These are phyloP conservation scores for Lanistes nyassanus DNA, from an alignment of 1,140 invertebrate species.

Conservation along the genomic window DNA sequence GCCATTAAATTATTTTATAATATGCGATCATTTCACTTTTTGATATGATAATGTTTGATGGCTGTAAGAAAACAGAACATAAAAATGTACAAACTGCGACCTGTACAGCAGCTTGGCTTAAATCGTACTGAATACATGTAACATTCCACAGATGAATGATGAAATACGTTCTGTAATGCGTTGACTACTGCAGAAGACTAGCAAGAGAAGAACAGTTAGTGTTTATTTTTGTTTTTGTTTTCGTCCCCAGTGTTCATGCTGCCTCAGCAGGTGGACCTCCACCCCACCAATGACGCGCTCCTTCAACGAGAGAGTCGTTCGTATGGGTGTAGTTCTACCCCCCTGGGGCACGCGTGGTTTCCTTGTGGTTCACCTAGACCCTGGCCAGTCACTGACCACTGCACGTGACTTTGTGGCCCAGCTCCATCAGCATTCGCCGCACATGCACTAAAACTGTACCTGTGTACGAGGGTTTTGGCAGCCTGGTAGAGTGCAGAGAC, in stretches of 20 bases:
- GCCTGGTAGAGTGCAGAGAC: too few species aligned
- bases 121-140: too few species aligned
- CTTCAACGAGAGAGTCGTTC: slow-evolving; percentile 43
- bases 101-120: too few species aligned
- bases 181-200: background rate
- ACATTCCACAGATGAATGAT: too few species aligned
- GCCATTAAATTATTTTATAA: background rate
- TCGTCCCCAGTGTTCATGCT: slow-evolving; percentile 38
- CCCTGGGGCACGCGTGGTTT: slow-evolving; percentile 48
- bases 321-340: slow-evolving; percentile 51
- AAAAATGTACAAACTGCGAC: too few species aligned
- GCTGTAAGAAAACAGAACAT: background rate
- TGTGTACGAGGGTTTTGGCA: too few species aligned
- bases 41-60: background rate
- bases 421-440: slow-evolving; percentile 48
- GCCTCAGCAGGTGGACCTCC: slow-evolving; percentile 42
- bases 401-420: slow-evolving; percentile 53
- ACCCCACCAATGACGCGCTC: slow-evolving; percentile 44
- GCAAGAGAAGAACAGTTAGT: background rate
- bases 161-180: background rate
- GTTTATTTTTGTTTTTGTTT: slow-evolving; percentile 24
- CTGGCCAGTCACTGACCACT: slow-evolving; percentile 48
- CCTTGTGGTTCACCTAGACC: slow-evolving; percentile 49
- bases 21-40: background rate
- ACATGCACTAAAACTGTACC: slow-evolving; percentile 37